Percentiles rank a stretch among this genome's conserved stretches.
Conservation (phyloP, 1,140 invertebrate genomes). For the Bathynomus jamesi region DNA sequence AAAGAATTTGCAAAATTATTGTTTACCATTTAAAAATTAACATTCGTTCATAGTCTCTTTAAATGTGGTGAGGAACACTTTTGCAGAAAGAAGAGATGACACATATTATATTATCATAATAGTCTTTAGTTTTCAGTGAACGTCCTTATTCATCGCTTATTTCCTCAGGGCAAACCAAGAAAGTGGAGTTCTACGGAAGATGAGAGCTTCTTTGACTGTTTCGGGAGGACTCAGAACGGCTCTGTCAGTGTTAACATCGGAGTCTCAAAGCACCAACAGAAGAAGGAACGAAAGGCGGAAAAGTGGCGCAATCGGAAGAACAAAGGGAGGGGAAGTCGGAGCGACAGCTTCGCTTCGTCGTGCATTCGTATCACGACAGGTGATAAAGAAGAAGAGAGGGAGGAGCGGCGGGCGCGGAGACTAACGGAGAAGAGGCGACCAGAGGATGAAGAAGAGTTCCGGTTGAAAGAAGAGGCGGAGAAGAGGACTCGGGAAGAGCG, state of each 20-base stretch:
- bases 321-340: constrained; percentile 13
- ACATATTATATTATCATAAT: too few relatives aligned
- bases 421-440: constrained; percentile 27
- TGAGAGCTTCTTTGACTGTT: constrained; percentile 29
- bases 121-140: too few relatives aligned
- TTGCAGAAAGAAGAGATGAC: too few relatives aligned
- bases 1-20: too few relatives aligned
- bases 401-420: constrained; percentile 14
- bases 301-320: constrained; percentile 21
- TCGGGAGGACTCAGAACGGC: constrained; percentile 10
- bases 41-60: too few relatives aligned
- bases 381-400: constrained; percentile 21
- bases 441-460: constrained; percentile 25
- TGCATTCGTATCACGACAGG: constrained; percentile 16
- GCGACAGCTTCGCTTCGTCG: constrained; percentile 14
- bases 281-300: constrained; percentile 30
- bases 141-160: too few relatives aligned
- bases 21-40: too few relatives aligned
- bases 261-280: constrained; percentile 24
- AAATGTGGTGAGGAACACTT: too few relatives aligned
- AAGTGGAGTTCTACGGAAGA: constrained; percentile 18
- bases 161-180: constrained; percentile 29
- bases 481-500: not conserved
- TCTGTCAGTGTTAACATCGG: constrained; percentile 10
- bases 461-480: constrained; percentile 1